Conservation (phyloP, 2,888 invertebrate genomes). For the Tanytarsus gracilentus region DNA sequence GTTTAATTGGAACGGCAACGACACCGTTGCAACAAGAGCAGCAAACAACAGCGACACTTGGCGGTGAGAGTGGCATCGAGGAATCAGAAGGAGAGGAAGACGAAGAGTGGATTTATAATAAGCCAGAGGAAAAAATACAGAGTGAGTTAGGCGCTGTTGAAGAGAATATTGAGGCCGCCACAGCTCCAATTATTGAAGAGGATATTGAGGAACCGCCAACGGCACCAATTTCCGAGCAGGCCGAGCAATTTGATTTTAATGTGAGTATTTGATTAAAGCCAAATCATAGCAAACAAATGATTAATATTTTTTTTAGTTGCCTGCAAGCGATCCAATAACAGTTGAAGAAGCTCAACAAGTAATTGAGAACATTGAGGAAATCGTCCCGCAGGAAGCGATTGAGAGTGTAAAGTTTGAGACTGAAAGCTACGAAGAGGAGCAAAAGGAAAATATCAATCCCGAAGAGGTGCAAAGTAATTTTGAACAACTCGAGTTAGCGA, state of each 20-base stretch:
- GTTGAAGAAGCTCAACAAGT: conserved; percentile 1
- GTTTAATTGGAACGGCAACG: background rate
- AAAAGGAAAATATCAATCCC: background rate
- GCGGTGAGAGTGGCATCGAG: no score
- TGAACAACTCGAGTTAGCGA: no score
- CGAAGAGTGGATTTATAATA: conserved; percentile 83
- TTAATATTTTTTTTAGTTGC: background rate
- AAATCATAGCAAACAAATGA: no score
- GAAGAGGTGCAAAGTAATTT: background rate
- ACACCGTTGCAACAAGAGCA: conserved; percentile 46
- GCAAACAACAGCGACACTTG: no score
- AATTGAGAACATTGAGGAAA: conserved; percentile 20
- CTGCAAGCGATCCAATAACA: conserved; percentile 7
- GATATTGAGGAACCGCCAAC: no score
- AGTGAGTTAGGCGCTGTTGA: conserved; percentile 40
- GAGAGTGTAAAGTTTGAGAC: no score
- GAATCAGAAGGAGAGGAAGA: conserved; percentile 65
- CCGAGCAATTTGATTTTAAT: no score
- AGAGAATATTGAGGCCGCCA: background rate
- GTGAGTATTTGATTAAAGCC: no score
- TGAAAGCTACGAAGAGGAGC: background rate
- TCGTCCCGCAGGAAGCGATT: background rate
- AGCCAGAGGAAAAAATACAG: conserved; percentile 56
- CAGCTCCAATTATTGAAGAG: no score
- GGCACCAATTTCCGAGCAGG: no score